Evolutionary conservation across 2,888 invertebrate species (phyloP).

Genomic region (Drosophila falleni): DNA sequence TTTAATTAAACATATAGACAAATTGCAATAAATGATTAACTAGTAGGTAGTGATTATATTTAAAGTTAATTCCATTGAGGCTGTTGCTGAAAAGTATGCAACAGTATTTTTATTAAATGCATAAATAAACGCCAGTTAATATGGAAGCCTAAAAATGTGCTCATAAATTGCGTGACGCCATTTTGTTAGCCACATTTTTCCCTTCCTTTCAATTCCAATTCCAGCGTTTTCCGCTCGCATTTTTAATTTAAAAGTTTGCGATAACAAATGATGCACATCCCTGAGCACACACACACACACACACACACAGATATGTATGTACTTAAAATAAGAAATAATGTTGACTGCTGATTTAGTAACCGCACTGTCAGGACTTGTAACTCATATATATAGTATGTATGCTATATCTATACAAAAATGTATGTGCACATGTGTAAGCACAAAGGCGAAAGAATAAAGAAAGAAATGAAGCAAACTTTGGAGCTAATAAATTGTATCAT

Average conservation of each 20-base stretch:
- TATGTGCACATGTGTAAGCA: slow-evolving; percentile 27
- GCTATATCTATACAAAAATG: slow-evolving; percentile 26
- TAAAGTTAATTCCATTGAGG: background rate
- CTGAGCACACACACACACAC: slow-evolving; percentile 27
- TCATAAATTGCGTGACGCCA: slow-evolving; percentile 63
- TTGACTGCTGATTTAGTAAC: slow-evolving; percentile 77
- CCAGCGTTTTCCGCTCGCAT: slow-evolving; percentile 35
- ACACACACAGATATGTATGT: slow-evolving; percentile 51
- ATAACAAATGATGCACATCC: slow-evolving; percentile 81
- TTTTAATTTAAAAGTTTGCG: slow-evolving; percentile 82
- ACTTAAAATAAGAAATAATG: slow-evolving; percentile 77
- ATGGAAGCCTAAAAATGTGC: slow-evolving; percentile 63
- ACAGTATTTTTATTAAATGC: slow-evolving; percentile 51
- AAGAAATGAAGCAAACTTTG: slow-evolving; percentile 73
- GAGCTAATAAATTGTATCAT: slow-evolving; percentile 81
- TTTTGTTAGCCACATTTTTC: slow-evolving; percentile 33
- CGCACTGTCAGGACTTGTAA: slow-evolving; percentile 22
- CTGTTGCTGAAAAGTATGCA: slow-evolving; percentile 38
- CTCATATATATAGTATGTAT: slow-evolving; percentile 6
- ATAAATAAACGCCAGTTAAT: slow-evolving; percentile 72
- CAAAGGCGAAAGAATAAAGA: slow-evolving; percentile 49
- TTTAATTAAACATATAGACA: too few relatives aligned
- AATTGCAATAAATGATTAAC: too few relatives aligned
- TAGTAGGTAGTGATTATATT: too few relatives aligned
- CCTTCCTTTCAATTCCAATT: slow-evolving; percentile 11